Evolutionary conservation across 2,888 invertebrate species (phyloP), one percentile per base, ranked within the genome.

Genomic region (Phengaris alcon): DNA sequence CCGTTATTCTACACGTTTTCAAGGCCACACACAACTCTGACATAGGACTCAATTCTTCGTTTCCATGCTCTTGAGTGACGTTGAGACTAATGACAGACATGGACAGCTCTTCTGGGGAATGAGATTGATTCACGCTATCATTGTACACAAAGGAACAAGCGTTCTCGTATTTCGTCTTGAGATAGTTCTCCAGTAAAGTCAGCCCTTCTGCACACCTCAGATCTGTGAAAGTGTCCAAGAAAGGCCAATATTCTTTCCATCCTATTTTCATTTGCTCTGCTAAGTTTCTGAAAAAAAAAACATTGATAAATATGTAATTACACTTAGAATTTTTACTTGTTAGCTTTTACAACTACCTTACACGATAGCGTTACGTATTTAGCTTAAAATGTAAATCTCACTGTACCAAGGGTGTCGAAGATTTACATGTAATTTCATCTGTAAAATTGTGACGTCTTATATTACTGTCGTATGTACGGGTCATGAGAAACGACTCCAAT

Each of bases 221-320:
- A 87, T 99, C 97, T 0, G 96, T 94, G 87, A 97, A 98, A 2
- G 95, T 95, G 80, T 96, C 96, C 13, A 99, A 90, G 86, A 99
- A 99, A 7, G 96, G 96, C 99, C 99, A 99, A 89, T 97, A 97
- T 84, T 99, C 99, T 78, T 95, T 96, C 98, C 98, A 99, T 10
- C 95, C 94, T 0, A 97, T 94, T 75, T 96, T 94, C 86, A 95
- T 94, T 86, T 96, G 94, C 78, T 95, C 95, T 0, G 97, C 97
- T 79, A 97, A 86, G 79, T 94, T 93, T 82, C 96, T 96, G 86
- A 22, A 85, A 87, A 76, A 22, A 15, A 10, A 68, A 6, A 35
- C 44, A 12, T 68, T 2, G 35, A 64, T 68, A n/a, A 54, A 22
- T 75, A 46, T 6, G 15, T 22, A 52, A 54, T 54, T 10, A 22